These are phyloP conservation scores for Aquatica leii DNA, from an alignment of 2,888 invertebrate species.

Conservation along the genomic window DNA sequence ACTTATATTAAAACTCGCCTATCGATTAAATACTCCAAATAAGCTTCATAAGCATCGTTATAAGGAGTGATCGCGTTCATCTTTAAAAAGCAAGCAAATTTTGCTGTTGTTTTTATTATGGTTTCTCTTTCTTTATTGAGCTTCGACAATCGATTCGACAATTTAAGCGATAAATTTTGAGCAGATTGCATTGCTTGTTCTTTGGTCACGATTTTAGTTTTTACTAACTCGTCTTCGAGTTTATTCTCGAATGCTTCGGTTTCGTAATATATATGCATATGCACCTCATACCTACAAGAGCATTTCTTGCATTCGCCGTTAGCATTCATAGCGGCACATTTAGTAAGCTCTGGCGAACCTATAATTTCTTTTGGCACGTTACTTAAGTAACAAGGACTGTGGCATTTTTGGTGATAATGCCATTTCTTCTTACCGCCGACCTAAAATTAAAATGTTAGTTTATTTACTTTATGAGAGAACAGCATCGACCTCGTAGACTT, in stretches of 20 bases:
- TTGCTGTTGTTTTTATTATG: constrained; percentile 51
- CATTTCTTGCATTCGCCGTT: constrained; percentile 45
- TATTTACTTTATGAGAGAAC: too few relatives aligned
- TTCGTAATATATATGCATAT: constrained; percentile 54
- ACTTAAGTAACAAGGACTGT: constrained; percentile 50
- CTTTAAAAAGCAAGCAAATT: constrained; percentile 54
- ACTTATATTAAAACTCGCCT: constrained; percentile 43
- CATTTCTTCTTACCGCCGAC: constrained; percentile 45
- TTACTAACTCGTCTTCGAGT: constrained; percentile 44
- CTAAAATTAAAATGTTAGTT: constrained; percentile 35
- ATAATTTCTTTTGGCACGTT: constrained; percentile 51
- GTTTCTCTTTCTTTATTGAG: constrained; percentile 46
- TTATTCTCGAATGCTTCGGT: constrained; percentile 45
- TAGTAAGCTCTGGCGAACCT: constrained; percentile 46
- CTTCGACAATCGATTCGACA: constrained; percentile 26
- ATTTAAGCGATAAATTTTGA: constrained; percentile 42
- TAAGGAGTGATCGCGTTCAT: constrained; percentile 52
- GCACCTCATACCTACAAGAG: constrained; percentile 47
- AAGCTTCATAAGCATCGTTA: constrained; percentile 53
- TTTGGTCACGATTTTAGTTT: constrained; percentile 43
- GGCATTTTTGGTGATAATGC: constrained; percentile 52
- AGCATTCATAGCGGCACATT: constrained; percentile 48
- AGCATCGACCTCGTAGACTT: constrained; percentile 37
- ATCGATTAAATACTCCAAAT: constrained; percentile 52
- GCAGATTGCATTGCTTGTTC: constrained; percentile 41